Evolutionary conservation across 37 sponge, comb jelly and placozoan genomes (phyloP).

Genomic region (Agelas oroides): DNA sequence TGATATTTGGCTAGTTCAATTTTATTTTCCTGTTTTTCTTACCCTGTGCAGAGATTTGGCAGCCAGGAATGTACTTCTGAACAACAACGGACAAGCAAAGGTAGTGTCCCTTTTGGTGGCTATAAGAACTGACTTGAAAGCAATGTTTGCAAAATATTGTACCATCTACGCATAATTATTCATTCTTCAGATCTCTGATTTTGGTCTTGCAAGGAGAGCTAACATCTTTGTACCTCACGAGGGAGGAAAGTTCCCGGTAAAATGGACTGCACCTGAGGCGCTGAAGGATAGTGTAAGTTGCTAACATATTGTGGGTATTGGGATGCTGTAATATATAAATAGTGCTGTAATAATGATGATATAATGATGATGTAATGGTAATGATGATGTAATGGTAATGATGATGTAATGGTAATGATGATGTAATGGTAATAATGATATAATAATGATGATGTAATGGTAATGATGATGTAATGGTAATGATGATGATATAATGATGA

Average conservation of each 20-base stretch:
- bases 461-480: not conserved
- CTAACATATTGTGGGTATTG: not conserved
- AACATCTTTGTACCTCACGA: conserved; percentile 78
- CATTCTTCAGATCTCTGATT: conserved; percentile 84
- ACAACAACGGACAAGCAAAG: conserved; percentile 80
- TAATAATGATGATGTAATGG: not conserved
- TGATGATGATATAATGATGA: not conserved
- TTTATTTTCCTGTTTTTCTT: too few species aligned
- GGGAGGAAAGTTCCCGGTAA: conserved; percentile 86
- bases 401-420: not conserved
- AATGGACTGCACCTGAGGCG: conserved; percentile 92
- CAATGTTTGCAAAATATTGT: not conserved
- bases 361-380: too few species aligned
- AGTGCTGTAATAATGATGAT: not conserved
- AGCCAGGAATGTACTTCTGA: conserved; percentile 74
- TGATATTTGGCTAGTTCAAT: too few species aligned
- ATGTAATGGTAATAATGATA: not conserved
- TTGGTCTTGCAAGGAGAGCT: conserved; percentile 68
- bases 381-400: not conserved
- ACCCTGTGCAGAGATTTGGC: conserved; percentile 56
- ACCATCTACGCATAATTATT: too few species aligned
- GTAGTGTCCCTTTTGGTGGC: not conserved
- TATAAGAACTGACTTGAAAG: not conserved
- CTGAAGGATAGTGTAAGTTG: conserved; percentile 79
- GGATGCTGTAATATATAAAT: not conserved